Percentiles rank a stretch among this genome's conserved stretches.
phyloP scores from a whole-genome alignment of 1,140 invertebrate species.

The Drosophila pallidifrons region DNA sequence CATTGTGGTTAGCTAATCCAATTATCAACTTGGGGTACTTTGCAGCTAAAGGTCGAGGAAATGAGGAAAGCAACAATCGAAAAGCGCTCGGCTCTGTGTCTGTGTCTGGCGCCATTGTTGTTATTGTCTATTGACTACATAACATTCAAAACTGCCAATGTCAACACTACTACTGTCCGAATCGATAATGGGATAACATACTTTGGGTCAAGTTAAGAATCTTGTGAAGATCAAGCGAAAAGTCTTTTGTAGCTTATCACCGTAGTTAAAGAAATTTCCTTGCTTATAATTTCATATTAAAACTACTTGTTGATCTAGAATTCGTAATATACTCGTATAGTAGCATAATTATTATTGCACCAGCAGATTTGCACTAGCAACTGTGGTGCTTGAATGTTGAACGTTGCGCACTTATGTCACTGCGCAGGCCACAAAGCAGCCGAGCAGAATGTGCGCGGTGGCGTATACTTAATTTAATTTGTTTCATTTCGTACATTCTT shows the following conservation, averaged over 20 bases:
- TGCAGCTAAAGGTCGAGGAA: slow-evolving; percentile 66
- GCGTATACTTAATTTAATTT: slow-evolving; percentile 82
- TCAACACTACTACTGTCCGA: slow-evolving; percentile 49
- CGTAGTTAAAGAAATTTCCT: not conserved
- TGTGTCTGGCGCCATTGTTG: slow-evolving; percentile 50
- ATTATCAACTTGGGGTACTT: slow-evolving; percentile 49
- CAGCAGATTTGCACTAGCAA: not conserved
- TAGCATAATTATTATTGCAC: slow-evolving; percentile 1
- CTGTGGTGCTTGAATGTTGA: not conserved
- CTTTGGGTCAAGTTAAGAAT: not conserved
- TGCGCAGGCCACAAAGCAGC: slow-evolving; percentile 45
- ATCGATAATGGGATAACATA: slow-evolving; percentile 56
- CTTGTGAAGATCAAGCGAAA: not conserved
- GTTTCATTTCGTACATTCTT: slow-evolving; percentile 41
- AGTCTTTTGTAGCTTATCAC: not conserved
- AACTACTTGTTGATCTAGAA: not conserved
- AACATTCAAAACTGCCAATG: slow-evolving; percentile 73
- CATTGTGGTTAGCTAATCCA: slow-evolving; percentile 67
- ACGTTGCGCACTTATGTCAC: slow-evolving; percentile 58
- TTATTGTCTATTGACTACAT: slow-evolving; percentile 34
- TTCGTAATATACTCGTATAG: not conserved
- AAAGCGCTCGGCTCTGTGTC: slow-evolving; percentile 17
- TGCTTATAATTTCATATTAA: not conserved
- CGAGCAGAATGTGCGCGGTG: slow-evolving; percentile 44
- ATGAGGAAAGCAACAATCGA: slow-evolving; percentile 22